Base-by-base conservation (phyloP, 2,113 vertebrate species). In the Regulus satrapa region DNA sequence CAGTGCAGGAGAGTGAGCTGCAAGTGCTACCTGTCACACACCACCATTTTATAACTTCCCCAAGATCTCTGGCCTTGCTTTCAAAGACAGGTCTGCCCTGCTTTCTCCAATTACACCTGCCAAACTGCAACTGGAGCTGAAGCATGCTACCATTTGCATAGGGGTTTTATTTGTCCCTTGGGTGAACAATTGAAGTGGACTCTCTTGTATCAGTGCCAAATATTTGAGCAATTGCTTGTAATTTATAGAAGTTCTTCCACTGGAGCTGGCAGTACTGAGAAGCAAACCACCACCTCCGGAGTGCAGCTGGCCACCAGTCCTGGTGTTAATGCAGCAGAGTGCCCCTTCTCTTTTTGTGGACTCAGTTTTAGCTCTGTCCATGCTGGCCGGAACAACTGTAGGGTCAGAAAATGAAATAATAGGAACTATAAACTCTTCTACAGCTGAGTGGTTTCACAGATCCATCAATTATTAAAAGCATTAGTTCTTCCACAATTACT, bases 401-500 rank as follows among this genome's bases (percentile, higher is more conserved):
- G 43, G 43, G 82, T 28, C 67, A 86, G 88, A 91, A 95, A 95
- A 95, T 72, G 29, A 89, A 95, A 76, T 89, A 94, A 85, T 69
- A 81, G 56, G 40, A 93, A 45, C 72, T 89, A 34, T 71, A 90
- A 81, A 64, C 79, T 93, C 88, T 86, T 88, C 79, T 93, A 52
- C 72, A 77, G 92, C 79, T 68, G 85, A 85, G 82, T 52, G 45
- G 64, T 67, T 96, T 94, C 82, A 94, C 89, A 94, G 75, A 55
- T 71, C 54, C 71, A 83, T 95, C 81, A 94, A 43, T 96, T 93
- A 92, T 93, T 94, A 92, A 93, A 92, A 25, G 48, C n/a, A 26
- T 74, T 95, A 95, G 93, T 92, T 96, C 82, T 94, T 74, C 82
- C 72, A 92, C 75, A 86, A 77, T 88, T 83, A 74, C 59, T 92